Conservation (phyloP, 2,797 vertebrate species). For the Syngnathus acus region DNA sequence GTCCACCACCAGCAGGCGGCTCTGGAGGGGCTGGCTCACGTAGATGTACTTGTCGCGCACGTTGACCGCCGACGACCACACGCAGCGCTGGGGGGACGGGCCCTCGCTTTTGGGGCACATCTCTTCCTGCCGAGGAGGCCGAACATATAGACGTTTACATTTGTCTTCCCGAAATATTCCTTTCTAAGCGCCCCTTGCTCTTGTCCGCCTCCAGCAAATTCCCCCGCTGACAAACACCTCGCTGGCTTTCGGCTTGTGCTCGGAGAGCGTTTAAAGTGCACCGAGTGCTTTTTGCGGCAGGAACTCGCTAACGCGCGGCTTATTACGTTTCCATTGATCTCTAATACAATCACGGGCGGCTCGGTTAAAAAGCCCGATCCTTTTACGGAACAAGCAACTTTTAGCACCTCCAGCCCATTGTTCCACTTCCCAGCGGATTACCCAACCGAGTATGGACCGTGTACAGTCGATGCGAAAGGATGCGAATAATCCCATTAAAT, state of each 20-base stretch:
- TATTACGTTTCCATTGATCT: conserved; percentile 65
- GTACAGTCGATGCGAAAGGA: background rate
- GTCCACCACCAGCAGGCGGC: conserved; percentile 83
- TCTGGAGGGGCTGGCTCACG: conserved; percentile 81
- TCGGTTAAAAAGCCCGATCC: conserved; percentile 52
- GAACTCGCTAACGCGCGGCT: conserved; percentile 47
- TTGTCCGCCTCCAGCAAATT: background rate
- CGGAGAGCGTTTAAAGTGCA: conserved; percentile 22
- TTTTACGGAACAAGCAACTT: conserved; percentile 50
- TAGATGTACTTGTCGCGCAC: conserved; percentile 90
- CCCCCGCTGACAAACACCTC: background rate
- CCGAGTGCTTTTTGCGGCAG: conserved; percentile 58
- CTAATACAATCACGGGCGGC: conserved; percentile 53
- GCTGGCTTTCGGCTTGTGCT: background rate
- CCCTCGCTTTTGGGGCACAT: conserved; percentile 80
- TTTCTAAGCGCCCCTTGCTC: background rate
- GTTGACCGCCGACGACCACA: conserved; percentile 88
- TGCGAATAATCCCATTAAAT: background rate
- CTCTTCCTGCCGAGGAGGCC: conserved; percentile 75
- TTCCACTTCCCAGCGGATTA: background rate
- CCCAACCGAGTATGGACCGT: background rate
- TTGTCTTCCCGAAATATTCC: background rate
- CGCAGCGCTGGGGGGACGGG: conserved; percentile 71
- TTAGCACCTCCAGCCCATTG: conserved; percentile 33
- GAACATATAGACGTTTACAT: background rate